Evolutionary conservation across 2,113 vertebrate species (phyloP).

Genomic region (Tragelaphus buxtoni): DNA sequence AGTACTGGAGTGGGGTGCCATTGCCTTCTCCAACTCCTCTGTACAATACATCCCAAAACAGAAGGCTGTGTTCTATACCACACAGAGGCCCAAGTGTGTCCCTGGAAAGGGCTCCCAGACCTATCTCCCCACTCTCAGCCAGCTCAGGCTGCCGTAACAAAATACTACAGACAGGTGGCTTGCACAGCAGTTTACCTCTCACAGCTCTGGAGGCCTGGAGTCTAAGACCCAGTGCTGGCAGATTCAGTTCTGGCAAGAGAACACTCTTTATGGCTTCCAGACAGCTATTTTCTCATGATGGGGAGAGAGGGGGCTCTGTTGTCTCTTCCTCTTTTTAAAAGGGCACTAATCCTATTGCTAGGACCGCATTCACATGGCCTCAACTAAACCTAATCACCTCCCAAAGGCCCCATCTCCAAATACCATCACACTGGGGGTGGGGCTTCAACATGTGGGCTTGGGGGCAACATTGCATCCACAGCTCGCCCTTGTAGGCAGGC

Average conservation of each 20-base stretch:
- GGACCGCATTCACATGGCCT: neutral
- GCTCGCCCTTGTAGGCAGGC: neutral
- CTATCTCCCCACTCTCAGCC: neutral
- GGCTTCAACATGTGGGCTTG: neutral
- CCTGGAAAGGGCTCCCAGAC: neutral
- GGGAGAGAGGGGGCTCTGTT: neutral
- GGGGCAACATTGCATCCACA: neutral
- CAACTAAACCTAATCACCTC: neutral
- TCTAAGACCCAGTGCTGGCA: neutral
- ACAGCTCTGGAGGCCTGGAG: neutral
- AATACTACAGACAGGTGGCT: neutral
- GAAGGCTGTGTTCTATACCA: neutral
- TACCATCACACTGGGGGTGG: neutral
- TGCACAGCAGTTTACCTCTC: neutral
- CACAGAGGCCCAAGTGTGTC: neutral
- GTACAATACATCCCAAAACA: neutral
- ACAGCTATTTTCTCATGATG: accelerated
- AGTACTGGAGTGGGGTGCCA: no score
- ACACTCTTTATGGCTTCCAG: neutral
- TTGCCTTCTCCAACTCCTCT: neutral
- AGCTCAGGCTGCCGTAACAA: neutral
- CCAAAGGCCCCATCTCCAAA: neutral
- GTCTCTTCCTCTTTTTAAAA: neutral
- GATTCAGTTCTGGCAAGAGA: neutral
- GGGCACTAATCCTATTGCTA: neutral